Evolutionary conservation across 2,113 vertebrate genomes (phyloP).

Genomic region (Microtus oregoni): DNA sequence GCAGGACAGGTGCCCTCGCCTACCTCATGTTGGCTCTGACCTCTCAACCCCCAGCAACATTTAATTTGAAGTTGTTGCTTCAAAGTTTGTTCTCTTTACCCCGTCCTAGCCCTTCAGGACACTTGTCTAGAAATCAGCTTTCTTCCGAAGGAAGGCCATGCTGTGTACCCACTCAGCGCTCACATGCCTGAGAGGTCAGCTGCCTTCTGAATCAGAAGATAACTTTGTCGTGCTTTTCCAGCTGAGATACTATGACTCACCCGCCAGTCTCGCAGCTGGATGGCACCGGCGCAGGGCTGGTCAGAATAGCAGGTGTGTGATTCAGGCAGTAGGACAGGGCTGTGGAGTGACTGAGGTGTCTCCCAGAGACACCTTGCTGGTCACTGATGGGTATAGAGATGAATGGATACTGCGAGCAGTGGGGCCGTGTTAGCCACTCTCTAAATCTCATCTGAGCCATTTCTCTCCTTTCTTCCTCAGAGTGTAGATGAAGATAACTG

Average conservation of each 20-base stretch:
- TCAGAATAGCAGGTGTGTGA: neutral
- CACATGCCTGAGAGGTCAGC: constrained; percentile 64
- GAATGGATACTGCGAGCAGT: neutral
- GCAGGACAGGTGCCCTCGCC: neutral
- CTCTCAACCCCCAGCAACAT: neutral
- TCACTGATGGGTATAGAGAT: neutral
- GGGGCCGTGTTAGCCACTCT: neutral
- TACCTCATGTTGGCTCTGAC: neutral
- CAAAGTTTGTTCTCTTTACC: neutral
- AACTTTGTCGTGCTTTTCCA: constrained; percentile 47
- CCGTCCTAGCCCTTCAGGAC: neutral
- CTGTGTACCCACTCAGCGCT: constrained; percentile 25
- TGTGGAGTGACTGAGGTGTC: constrained; percentile 7
- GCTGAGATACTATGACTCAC: constrained; percentile 61
- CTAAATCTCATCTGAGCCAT: constrained; percentile 19
- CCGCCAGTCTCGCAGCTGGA: neutral
- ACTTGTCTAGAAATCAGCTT: neutral
- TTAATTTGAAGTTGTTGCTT: neutral
- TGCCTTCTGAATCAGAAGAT: constrained; percentile 72
- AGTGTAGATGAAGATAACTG: constrained; percentile 43
- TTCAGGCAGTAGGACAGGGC: neutral
- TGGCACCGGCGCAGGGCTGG: constrained; percentile 17
- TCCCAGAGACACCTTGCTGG: neutral
- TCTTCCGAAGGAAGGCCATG: constrained; percentile 41
- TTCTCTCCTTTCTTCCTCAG: constrained; percentile 33